Percentiles rank a stretch among this genome's conserved stretches.
phyloP scores from a whole-genome alignment of 2,113 vertebrate genomes.

The Theristicus caerulescens region DNA sequence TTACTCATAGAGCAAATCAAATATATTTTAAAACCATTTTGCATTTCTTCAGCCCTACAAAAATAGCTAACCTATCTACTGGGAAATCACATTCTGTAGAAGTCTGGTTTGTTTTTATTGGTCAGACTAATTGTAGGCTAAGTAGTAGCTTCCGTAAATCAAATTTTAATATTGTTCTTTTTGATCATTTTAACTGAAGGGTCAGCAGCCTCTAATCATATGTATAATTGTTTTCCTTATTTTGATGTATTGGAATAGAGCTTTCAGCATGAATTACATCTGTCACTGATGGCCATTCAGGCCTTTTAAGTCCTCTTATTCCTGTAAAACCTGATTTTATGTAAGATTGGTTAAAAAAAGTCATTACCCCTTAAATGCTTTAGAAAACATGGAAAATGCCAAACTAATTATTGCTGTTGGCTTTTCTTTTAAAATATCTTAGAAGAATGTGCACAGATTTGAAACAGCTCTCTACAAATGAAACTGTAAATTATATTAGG shows the following conservation, averaged over 20 bases:
- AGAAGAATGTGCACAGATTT: slow-evolving; percentile 25
- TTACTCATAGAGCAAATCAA: not conserved
- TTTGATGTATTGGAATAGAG: slow-evolving; percentile 16
- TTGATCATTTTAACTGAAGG: slow-evolving; percentile 65
- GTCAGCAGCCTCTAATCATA: slow-evolving; percentile 40
- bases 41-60: slow-evolving; percentile 46
- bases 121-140: slow-evolving; percentile 48
- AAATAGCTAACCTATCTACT: slow-evolving; percentile 51
- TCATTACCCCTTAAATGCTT: slow-evolving; percentile 20
- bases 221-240: not conserved
- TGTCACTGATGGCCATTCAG: not conserved
- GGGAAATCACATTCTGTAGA: slow-evolving; percentile 25
- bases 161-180: slow-evolving; percentile 68
- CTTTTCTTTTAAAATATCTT: slow-evolving; percentile 26
- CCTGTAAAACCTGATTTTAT: slow-evolving; percentile 31
- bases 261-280: slow-evolving; percentile 26
- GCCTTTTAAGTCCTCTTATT: slow-evolving; percentile 3
- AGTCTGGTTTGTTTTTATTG: slow-evolving; percentile 27
- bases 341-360: not conserved
- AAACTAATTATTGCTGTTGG: slow-evolving; percentile 64
- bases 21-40: slow-evolving; percentile 33
- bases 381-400: slow-evolving; percentile 51
- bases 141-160: slow-evolving; percentile 62
- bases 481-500: slow-evolving; percentile 41
- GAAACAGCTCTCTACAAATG: slow-evolving; percentile 4